phyloP scores from a whole-genome alignment of 2,113 vertebrate species.

The Colaptes auratus region DNA sequence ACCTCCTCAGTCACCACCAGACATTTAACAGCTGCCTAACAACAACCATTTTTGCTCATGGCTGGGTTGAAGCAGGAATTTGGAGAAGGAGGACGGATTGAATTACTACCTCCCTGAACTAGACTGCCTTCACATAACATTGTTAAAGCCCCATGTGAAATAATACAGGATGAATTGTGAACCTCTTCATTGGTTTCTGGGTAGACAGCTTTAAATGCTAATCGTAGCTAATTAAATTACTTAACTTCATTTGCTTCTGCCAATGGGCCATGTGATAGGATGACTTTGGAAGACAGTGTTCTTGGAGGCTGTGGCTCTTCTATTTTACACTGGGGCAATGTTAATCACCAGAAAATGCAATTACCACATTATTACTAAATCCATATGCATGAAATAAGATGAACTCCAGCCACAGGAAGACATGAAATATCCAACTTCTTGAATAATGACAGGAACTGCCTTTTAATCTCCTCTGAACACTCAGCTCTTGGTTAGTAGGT shows the following conservation, averaged over 20 bases:
- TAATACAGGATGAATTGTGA: slow-evolving; percentile 35
- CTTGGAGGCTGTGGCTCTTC: slow-evolving; percentile 1
- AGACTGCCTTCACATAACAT: slow-evolving; percentile 9
- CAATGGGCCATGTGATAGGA: slow-evolving; percentile 33
- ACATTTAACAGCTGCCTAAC: background rate
- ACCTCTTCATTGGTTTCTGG: slow-evolving; percentile 36
- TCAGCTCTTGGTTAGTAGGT: background rate
- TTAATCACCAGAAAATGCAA: slow-evolving; percentile 60
- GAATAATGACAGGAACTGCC: slow-evolving; percentile 14
- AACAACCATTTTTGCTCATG: background rate
- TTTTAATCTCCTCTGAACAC: background rate
- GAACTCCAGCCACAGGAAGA: slow-evolving; percentile 10
- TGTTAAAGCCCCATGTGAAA: slow-evolving; percentile 35
- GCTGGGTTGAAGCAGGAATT: slow-evolving; percentile 21
- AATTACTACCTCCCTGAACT: slow-evolving; percentile 19
- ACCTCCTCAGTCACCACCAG: background rate
- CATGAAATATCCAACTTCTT: slow-evolving; percentile 19
- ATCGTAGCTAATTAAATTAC: slow-evolving; percentile 61
- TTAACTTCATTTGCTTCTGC: slow-evolving; percentile 61
- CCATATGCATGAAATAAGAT: slow-evolving; percentile 52
- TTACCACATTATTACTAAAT: slow-evolving; percentile 36
- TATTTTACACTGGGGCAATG: slow-evolving; percentile 1
- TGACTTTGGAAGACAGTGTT: slow-evolving; percentile 27
- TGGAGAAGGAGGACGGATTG: background rate
- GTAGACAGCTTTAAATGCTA: slow-evolving; percentile 56